Evolutionary conservation across 2,113 vertebrate species (phyloP).

Genomic region (Salvelinus alpinus): DNA sequence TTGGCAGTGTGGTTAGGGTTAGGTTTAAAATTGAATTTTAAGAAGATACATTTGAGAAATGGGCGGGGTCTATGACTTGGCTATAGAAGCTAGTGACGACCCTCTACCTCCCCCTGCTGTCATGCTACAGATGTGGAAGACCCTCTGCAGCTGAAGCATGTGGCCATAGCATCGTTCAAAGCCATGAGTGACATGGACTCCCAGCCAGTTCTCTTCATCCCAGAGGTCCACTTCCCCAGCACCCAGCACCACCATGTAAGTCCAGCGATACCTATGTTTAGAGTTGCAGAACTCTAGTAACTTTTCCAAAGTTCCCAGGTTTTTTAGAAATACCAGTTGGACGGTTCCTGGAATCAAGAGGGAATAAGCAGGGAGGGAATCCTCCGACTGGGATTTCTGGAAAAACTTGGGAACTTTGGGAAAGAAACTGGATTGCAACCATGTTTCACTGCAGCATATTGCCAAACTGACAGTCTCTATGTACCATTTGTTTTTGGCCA

Average conservation of each 20-base stretch:
- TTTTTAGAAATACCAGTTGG: background rate
- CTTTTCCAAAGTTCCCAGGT: background rate
- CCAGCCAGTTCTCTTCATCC: constrained; percentile 86
- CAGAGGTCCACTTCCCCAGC: constrained; percentile 79
- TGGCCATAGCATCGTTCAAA: constrained; percentile 81
- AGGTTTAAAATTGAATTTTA: no score
- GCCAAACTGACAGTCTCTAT: background rate
- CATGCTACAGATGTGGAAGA: constrained; percentile 71
- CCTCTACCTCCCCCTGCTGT: background rate
- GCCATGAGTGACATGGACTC: constrained; percentile 77
- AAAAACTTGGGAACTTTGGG: no score
- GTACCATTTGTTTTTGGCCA: no score
- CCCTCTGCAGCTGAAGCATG: constrained; percentile 75
- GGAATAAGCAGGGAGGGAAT: no score
- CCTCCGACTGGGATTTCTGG: no score
- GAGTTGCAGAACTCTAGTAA: background rate
- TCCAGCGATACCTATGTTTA: background rate
- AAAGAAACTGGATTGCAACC: background rate
- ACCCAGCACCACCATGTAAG: constrained; percentile 75
- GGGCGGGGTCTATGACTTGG: no score
- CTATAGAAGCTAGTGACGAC: no score
- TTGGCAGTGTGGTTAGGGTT: no score
- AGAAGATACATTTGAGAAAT: no score
- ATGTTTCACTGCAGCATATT: background rate
- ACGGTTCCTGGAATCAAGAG: no score